Percentiles rank a stretch among this genome's conserved stretches.
Conservation (phyloP, 2,113 vertebrate genomes). For the Dicaeum eximium region DNA sequence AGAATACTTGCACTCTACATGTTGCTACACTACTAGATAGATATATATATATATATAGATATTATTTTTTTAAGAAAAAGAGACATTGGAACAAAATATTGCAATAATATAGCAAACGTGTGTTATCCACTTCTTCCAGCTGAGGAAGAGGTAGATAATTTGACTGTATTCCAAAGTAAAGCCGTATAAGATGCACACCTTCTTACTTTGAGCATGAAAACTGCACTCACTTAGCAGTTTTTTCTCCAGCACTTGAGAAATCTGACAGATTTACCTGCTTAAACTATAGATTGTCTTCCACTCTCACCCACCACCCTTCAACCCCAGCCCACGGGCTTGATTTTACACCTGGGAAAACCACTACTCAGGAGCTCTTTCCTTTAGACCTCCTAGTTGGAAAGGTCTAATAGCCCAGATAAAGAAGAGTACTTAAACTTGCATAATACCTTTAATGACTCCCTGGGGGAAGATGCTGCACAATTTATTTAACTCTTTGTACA, state of each 20-base stretch:
- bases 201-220: not conserved
- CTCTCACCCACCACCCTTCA: not conserved
- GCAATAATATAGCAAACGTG: not conserved
- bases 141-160: not conserved
- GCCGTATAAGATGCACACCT: not conserved
- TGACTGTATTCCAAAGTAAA: not conserved
- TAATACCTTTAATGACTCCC: constrained; percentile 59
- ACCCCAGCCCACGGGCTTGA: not conserved
- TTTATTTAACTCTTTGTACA: constrained; percentile 64
- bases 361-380: constrained; percentile 47
- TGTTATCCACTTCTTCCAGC: not conserved
- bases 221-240: not conserved
- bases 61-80: not conserved
- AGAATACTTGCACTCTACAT: not conserved
- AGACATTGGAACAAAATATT: not conserved
- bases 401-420: constrained; percentile 64
- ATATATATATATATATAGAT: not conserved
- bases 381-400: constrained; percentile 37
- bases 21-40: not conserved
- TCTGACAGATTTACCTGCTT: not conserved
- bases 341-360: constrained; percentile 53
- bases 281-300: not conserved
- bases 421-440: constrained; percentile 58
- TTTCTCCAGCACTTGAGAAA: not conserved
- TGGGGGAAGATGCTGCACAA: constrained; percentile 35